Evolutionary conservation across 2,888 invertebrate species (phyloP).

Genomic region (Mimachlamys varia): DNA sequence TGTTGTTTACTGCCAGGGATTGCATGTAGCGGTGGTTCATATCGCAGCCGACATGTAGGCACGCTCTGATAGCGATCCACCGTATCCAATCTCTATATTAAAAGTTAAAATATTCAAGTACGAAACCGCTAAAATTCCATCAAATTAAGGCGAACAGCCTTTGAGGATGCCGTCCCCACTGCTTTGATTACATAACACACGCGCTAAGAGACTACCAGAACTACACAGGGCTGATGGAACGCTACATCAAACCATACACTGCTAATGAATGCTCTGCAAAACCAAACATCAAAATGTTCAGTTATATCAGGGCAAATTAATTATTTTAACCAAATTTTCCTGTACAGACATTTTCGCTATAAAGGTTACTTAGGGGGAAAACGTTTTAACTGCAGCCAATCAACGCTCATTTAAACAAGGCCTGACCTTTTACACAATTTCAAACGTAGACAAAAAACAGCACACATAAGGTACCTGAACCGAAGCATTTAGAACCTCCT

Average conservation of each 20-base stretch:
- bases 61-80: background rate
- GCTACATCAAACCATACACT: background rate
- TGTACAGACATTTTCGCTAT: too few relatives aligned
- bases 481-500: too few relatives aligned
- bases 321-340: too few relatives aligned
- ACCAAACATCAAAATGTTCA: too few relatives aligned
- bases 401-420: too few relatives aligned
- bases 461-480: too few relatives aligned
- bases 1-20: background rate
- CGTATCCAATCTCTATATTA: background rate
- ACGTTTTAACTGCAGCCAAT: too few relatives aligned
- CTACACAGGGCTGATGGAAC: background rate
- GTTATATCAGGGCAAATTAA: too few relatives aligned
- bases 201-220: background rate
- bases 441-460: too few relatives aligned
- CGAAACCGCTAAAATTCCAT: background rate
- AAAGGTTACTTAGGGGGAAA: too few relatives aligned
- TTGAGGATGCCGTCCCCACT: background rate
- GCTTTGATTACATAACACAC: background rate
- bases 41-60: background rate
- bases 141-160: background rate
- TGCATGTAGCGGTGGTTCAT: background rate
- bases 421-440: too few relatives aligned
- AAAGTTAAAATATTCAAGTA: background rate
- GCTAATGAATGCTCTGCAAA: too few relatives aligned